phyloP scores from a whole-genome alignment of 2,113 vertebrate genomes.

The Vireo altiloquus region DNA sequence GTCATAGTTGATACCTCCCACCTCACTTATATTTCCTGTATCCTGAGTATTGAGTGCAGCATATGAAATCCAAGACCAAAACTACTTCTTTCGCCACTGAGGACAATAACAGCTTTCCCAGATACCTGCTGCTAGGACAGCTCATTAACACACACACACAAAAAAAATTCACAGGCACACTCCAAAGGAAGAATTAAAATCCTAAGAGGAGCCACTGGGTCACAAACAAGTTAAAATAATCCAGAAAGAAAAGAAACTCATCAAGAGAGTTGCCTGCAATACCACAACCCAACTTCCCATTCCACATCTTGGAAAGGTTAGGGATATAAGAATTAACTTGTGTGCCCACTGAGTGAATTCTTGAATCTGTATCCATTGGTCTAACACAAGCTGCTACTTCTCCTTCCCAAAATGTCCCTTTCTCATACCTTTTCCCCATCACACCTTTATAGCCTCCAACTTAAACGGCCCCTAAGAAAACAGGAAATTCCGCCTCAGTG shows the following conservation, averaged over 20 bases:
- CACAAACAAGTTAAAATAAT: not conserved
- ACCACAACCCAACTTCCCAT: not conserved
- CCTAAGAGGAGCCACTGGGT: not conserved
- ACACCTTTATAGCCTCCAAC: not conserved
- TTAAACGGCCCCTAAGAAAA: not conserved
- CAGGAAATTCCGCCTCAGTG: not conserved
- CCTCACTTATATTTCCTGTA: not conserved
- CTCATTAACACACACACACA: not conserved
- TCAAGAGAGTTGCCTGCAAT: not conserved
- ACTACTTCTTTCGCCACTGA: not conserved
- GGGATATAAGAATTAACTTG: not conserved
- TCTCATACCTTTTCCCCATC: not conserved
- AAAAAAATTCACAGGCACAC: not conserved
- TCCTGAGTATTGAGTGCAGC: not conserved
- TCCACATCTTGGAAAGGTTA: not conserved
- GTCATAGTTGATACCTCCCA: not conserved
- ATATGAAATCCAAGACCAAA: not conserved
- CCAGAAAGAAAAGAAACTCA: not conserved
- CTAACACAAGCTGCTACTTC: not conserved
- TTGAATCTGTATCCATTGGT: not conserved
- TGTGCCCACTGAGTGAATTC: fast-evolving
- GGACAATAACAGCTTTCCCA: not conserved
- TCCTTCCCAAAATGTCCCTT: not conserved
- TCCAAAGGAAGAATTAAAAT: not conserved
- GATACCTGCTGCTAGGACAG: not conserved